phyloP scores from a whole-genome alignment of 2,113 vertebrate genomes.

The Gambusia affinis region DNA sequence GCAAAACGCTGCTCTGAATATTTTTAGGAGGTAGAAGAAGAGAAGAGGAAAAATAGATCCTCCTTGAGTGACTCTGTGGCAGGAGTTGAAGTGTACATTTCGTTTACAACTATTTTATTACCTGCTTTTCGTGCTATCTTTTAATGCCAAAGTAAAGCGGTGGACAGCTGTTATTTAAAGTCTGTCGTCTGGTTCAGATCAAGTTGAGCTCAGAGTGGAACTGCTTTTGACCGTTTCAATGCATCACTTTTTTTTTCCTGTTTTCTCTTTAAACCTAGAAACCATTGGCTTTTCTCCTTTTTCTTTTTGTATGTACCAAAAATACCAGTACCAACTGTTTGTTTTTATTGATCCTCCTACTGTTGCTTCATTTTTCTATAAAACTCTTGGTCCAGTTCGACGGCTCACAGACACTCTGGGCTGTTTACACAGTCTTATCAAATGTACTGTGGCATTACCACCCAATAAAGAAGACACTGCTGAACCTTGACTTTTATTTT shows the following conservation, averaged over 20 bases:
- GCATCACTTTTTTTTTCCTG: not conserved
- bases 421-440: conserved; percentile 10
- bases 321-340: conserved; percentile 30
- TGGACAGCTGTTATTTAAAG: not conserved
- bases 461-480: conserved; percentile 53
- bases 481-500: not conserved
- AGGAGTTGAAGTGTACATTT: not conserved
- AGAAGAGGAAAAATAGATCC: too few relatives aligned
- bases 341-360: not conserved
- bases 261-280: not conserved
- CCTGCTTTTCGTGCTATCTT: not conserved
- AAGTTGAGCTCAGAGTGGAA: too few relatives aligned
- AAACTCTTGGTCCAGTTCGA: not conserved
- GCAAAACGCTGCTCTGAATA: not conserved
- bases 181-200: too few relatives aligned
- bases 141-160: not conserved
- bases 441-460: conserved; percentile 9
- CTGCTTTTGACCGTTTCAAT: conserved; percentile 5
- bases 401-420: not conserved
- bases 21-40: not conserved
- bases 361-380: conserved; percentile 15
- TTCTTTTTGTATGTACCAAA: not conserved
- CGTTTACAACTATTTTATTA: not conserved
- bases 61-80: not conserved
- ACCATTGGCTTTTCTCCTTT: not conserved